Percentiles rank a stretch among this genome's conserved stretches.
Conservation (phyloP, 2,888 invertebrate genomes). For the Phyllotreta cruciferae region DNA sequence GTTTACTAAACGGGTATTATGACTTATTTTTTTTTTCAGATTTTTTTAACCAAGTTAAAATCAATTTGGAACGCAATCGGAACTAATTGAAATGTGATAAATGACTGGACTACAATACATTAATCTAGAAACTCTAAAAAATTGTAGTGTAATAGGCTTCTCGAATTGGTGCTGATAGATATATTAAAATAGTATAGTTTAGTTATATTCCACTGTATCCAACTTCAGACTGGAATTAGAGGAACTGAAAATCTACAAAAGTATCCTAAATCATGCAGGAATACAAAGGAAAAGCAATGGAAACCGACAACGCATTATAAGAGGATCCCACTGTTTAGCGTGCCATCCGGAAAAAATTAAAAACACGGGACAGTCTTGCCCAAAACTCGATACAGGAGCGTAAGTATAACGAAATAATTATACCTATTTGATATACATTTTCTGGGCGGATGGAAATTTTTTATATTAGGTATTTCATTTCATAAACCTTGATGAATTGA, state of each 20-base stretch:
- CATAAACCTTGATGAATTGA: too few relatives aligned
- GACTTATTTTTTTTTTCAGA: conserved; percentile 31
- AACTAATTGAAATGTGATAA: conserved; percentile 37
- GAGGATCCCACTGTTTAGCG: conserved; percentile 51
- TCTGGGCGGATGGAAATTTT: too few relatives aligned
- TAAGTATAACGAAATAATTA: conserved; percentile 47
- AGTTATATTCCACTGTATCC: neutral
- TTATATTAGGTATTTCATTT: too few relatives aligned
- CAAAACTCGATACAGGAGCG: conserved; percentile 59
- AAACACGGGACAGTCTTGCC: conserved; percentile 61
- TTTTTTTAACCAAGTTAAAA: conserved; percentile 32
- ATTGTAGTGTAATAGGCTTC: conserved; percentile 28
- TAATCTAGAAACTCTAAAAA: conserved; percentile 15
- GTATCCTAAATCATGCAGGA: conserved; percentile 51
- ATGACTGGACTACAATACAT: conserved; percentile 26
- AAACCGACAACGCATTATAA: conserved; percentile 46
- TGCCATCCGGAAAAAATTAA: conserved; percentile 54
- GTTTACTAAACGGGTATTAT: conserved; percentile 6
- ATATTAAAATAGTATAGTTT: too few relatives aligned
- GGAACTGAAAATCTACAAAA: conserved; percentile 50
- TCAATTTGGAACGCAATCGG: conserved; percentile 19
- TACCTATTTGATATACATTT: conserved; percentile 6
- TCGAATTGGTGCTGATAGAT: conserved; percentile 34
- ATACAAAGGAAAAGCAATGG: conserved; percentile 41
- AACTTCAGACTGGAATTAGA: conserved; percentile 57